phyloP scores from a whole-genome alignment of 1,140 invertebrate genomes.

The Drosophila truncata region DNA sequence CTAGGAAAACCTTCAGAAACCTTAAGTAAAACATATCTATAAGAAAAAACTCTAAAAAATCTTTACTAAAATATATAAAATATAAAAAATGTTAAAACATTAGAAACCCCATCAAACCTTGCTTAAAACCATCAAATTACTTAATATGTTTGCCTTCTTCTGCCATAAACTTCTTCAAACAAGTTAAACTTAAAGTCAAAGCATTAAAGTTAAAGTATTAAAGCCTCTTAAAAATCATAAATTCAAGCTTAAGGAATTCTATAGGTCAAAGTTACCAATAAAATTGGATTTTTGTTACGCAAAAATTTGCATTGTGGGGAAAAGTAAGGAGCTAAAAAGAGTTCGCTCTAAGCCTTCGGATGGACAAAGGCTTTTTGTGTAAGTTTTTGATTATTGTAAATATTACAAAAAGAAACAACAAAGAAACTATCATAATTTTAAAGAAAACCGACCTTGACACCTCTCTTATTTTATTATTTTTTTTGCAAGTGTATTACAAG shows the following conservation, averaged over 20 bases:
- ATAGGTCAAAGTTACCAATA: neutral
- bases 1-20: neutral
- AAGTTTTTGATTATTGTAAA: slow-evolving; percentile 1
- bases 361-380: neutral
- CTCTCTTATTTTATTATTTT: neutral
- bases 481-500: slow-evolving; percentile 28
- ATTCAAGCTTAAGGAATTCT: neutral
- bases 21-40: too few relatives aligned
- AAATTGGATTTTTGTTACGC: neutral
- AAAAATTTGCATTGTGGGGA: slow-evolving; percentile 5
- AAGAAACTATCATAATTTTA: slow-evolving; percentile 3
- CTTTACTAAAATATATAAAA: too few relatives aligned
- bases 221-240: neutral
- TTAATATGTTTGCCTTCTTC: neutral
- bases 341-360: neutral
- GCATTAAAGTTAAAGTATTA: too few relatives aligned
- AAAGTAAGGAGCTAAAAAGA: neutral
- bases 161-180: neutral
- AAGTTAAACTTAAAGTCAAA: too few relatives aligned
- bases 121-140: neutral
- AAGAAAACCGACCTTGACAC: slow-evolving; percentile 13
- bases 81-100: too few relatives aligned
- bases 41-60: neutral
- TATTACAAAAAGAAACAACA: neutral
- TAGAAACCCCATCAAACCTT: neutral